Conservation (phyloP, 2,888 invertebrate genomes). For the Chaetoderma sp. region DNA sequence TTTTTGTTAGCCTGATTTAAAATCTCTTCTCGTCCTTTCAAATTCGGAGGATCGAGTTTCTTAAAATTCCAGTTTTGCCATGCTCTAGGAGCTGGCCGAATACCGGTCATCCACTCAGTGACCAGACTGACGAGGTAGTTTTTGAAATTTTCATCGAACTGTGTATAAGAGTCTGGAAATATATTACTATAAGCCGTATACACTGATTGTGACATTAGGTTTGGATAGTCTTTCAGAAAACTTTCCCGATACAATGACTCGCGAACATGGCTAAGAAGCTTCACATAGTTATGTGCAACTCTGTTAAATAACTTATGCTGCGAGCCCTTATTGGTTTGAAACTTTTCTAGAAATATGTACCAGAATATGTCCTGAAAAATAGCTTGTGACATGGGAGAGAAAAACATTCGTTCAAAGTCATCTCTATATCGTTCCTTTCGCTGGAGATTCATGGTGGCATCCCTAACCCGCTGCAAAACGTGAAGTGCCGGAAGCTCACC, state of each 20-base stretch:
- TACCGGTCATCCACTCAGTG: constrained; percentile 65
- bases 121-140: constrained; percentile 58
- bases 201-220: constrained; percentile 61
- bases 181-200: constrained; percentile 63
- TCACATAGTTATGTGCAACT: constrained; percentile 65
- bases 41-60: constrained; percentile 61
- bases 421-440: constrained; percentile 47
- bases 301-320: constrained; percentile 64
- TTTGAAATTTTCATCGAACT: constrained; percentile 65
- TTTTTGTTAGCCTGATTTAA: constrained; percentile 54
- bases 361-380: constrained; percentile 67
- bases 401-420: constrained; percentile 61
- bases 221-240: constrained; percentile 66
- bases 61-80: constrained; percentile 64
- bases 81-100: constrained; percentile 54
- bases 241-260: constrained; percentile 56
- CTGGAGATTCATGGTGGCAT: constrained; percentile 46
- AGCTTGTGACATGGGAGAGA: constrained; percentile 63
- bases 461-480: constrained; percentile 58
- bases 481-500: constrained; percentile 50
- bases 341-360: constrained; percentile 65
- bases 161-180: constrained; percentile 68
- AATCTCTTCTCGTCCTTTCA: constrained; percentile 62
- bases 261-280: constrained; percentile 55
- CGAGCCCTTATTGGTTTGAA: constrained; percentile 49